phyloP scores from a whole-genome alignment of 2,113 vertebrate species.

The Nycticebus coucang region DNA sequence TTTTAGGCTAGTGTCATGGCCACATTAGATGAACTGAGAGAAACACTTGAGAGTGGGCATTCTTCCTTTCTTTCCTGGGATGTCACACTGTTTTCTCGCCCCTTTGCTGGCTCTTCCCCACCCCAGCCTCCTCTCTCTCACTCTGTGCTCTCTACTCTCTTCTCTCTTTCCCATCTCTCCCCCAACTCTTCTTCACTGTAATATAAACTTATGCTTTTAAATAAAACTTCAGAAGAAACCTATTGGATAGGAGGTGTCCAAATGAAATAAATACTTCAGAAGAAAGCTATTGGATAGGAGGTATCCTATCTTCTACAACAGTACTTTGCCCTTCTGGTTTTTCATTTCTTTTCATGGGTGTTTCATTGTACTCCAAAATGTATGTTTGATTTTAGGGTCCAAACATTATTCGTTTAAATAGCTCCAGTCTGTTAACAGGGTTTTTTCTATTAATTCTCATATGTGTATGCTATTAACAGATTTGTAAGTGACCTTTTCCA shows the following conservation, averaged over 20 bases:
- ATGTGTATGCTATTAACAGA: background rate
- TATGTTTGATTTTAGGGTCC: background rate
- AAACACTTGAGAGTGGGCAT: background rate
- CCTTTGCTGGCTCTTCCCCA: too few relatives aligned
- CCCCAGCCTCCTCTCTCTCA: too few relatives aligned
- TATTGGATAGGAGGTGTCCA: background rate
- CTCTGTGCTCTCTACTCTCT: too few relatives aligned
- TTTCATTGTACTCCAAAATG: constrained; percentile 11
- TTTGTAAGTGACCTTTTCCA: constrained; percentile 39
- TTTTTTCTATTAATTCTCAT: constrained; percentile 13
- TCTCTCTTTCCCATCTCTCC: too few relatives aligned
- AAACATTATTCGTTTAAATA: constrained; percentile 38
- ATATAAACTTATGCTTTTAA: too few relatives aligned
- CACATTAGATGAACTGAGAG: background rate
- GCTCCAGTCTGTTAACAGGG: background rate
- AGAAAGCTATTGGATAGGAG: background rate
- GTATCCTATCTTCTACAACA: constrained; percentile 5
- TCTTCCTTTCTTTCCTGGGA: too few relatives aligned
- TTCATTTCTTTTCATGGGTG: background rate
- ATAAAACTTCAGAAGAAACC: background rate
- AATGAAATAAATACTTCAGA: background rate
- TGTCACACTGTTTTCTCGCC: too few relatives aligned
- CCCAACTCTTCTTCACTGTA: too few relatives aligned
- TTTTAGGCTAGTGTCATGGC: constrained; percentile 17
- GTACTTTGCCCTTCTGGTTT: background rate